A percentile compares a stretch with the other conserved stretches of the same genome.
Evolutionary conservation across 2,888 invertebrate genomes (phyloP).

Genomic region (Melolontha melolontha): DNA sequence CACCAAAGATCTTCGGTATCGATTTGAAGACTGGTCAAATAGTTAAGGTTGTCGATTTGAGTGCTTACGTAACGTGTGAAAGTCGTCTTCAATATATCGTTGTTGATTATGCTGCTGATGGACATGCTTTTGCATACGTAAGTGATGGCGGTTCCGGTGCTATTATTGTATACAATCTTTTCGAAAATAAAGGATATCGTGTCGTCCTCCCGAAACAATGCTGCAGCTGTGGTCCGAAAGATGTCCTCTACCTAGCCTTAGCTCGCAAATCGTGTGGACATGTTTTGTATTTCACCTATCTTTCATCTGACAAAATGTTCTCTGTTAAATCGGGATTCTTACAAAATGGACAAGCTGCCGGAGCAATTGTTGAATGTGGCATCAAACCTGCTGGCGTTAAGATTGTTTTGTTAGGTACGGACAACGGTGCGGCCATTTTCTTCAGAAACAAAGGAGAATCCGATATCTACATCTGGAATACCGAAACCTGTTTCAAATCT

Average conservation of each 20-base stretch:
- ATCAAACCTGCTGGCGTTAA: conserved; percentile 66
- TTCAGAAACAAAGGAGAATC: conserved; percentile 73
- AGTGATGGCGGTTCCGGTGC: conserved; percentile 67
- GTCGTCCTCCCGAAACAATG: conserved; percentile 70
- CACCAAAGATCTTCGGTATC: conserved; percentile 73
- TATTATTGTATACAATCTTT: conserved; percentile 69
- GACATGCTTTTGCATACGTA: conserved; percentile 65
- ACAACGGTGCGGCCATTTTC: conserved; percentile 72
- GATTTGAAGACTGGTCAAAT: conserved; percentile 70
- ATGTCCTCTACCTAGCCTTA: conserved; percentile 72
- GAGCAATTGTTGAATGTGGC: conserved; percentile 71
- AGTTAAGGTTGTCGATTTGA: conserved; percentile 70
- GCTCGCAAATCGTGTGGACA: conserved; percentile 67
- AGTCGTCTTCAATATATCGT: conserved; percentile 72
- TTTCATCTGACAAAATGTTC: conserved; percentile 70
- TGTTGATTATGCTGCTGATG: conserved; percentile 70
- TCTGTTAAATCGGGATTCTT: conserved; percentile 70
- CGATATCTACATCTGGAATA: conserved; percentile 75
- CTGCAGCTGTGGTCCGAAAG: conserved; percentile 62
- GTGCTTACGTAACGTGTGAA: conserved; percentile 65
- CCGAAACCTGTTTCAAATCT: conserved; percentile 69
- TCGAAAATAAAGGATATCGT: conserved; percentile 67
- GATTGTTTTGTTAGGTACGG: conserved; percentile 72
- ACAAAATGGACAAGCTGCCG: conserved; percentile 68
- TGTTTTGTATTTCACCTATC: conserved; percentile 71